A percentile compares a stretch with the other conserved stretches of the same genome.
Evolutionary conservation across 2,113 vertebrate genomes (phyloP).

Genomic region (Hydrochoerus hydrochaeris): DNA sequence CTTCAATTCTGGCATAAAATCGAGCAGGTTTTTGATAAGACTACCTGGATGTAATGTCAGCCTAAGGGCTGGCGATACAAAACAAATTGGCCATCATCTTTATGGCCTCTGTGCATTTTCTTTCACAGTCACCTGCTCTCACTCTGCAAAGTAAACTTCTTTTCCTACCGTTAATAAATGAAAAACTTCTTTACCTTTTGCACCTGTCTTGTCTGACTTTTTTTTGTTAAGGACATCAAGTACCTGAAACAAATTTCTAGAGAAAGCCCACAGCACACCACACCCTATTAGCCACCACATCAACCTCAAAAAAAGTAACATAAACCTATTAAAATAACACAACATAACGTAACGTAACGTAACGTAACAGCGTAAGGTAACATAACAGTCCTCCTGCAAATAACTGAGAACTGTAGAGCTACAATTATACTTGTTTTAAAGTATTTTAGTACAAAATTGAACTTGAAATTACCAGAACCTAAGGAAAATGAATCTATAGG

Average conservation of each 20-base stretch:
- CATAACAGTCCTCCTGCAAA: not conserved
- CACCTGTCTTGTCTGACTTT: not conserved
- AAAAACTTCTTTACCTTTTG: not conserved
- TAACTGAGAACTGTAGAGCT: not conserved
- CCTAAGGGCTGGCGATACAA: not conserved
- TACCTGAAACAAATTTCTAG: no score
- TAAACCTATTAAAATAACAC: not conserved
- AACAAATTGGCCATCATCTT: not conserved
- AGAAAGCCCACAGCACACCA: not conserved
- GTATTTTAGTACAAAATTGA: conserved; percentile 22
- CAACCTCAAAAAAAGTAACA: not conserved
- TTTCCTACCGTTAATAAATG: not conserved
- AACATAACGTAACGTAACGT: no score
- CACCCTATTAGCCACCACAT: not conserved
- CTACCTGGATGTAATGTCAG: not conserved
- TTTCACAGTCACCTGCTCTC: not conserved
- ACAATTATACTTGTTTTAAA: not conserved
- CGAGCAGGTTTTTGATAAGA: not conserved
- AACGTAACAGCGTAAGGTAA: no score
- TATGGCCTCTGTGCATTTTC: not conserved
- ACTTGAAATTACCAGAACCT: not conserved
- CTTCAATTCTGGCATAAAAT: not conserved
- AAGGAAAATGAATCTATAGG: not conserved
- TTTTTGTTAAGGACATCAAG: not conserved
- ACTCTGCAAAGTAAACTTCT: not conserved